phyloP scores from a whole-genome alignment of 1,140 invertebrate genomes.

The Triops longicaudatus region DNA sequence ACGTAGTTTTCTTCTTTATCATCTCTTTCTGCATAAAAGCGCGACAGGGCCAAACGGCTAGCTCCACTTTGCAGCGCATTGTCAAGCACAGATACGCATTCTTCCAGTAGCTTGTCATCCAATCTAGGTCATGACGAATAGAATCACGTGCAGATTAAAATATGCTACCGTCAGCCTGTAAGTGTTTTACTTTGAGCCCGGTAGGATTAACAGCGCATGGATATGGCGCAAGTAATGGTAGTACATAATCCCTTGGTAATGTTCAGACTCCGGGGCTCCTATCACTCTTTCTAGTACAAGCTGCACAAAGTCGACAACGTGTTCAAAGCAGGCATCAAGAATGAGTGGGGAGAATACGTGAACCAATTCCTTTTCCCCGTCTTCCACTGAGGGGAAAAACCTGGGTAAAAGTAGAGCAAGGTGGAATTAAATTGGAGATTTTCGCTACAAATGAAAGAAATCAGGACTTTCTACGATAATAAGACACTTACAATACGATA shows the following conservation, averaged over 20 bases:
- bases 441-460: no score
- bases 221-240: conserved; percentile 24
- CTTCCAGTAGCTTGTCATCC: conserved; percentile 58
- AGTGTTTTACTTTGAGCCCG: neutral
- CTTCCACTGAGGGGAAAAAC: conserved; percentile 44
- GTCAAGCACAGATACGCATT: conserved; percentile 72
- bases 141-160: no score
- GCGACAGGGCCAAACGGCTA: conserved; percentile 68
- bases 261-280: conserved; percentile 18
- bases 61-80: conserved; percentile 66
- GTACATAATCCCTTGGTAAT: conserved; percentile 26
- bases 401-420: conserved; percentile 33
- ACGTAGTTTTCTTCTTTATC: conserved; percentile 51
- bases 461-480: no score
- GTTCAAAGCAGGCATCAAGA: conserved; percentile 63
- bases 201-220: conserved; percentile 17
- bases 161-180: no score
- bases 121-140: conserved; percentile 36
- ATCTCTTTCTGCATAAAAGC: conserved; percentile 52
- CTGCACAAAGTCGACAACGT: conserved; percentile 49
- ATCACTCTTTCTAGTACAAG: conserved; percentile 26
- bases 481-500: conserved; percentile 40
- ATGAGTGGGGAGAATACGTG: conserved; percentile 61
- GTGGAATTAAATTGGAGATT: no score
- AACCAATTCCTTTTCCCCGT: conserved; percentile 43